Evolutionary conservation across 2,113 vertebrate genomes (phyloP), one percentile per base, ranked within the genome.

Genomic region (Ochotona curzoniae): DNA sequence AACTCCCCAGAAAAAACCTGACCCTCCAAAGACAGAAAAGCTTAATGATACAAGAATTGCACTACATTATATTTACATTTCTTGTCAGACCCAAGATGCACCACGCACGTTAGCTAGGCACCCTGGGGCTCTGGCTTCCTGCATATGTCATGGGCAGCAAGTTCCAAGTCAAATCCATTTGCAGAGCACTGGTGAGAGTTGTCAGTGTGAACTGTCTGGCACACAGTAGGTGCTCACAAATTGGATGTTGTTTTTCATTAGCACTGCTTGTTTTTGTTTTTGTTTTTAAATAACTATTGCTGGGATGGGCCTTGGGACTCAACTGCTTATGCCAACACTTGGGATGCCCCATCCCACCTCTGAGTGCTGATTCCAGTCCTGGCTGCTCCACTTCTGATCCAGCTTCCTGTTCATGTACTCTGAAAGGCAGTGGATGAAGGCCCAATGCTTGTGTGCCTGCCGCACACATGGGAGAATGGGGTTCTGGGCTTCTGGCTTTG

Each of bases 1-100:
- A 89, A 38, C 7, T 60, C 67, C 67, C 90, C 71, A 49, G 73
- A 79, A 61, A 85, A 74, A 74, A 60, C 64, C 25, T 18, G 73
- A 60, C 10, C 1, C 57, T 38, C 57, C 30, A 13, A 61, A 84
- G 63, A 66, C 67, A 73, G 20, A 51, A 0, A 30, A 54, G 30
- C 63, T 76, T 67, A 81, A 87, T 21, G 26, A 76, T 80, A 67
- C 26, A 17, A 82, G 89, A 83, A 70, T 35, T 18, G 54, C 49
- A 74, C 18, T 32, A 25, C 26, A 30, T 80, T 28, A 3, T 38
- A 13, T 54, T 84, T 90, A 17, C 30, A 28, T 74, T 78, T 96
- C 54, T 85, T 87, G 35, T 79, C 26, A 44, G 49, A 70, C 23
- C 15, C 47, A n/a, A 38, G 51, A 35, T 63, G 26, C 64, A 66